Conservation (phyloP, 1,140 invertebrate species). For the Lordiphosa clarofinis region DNA sequence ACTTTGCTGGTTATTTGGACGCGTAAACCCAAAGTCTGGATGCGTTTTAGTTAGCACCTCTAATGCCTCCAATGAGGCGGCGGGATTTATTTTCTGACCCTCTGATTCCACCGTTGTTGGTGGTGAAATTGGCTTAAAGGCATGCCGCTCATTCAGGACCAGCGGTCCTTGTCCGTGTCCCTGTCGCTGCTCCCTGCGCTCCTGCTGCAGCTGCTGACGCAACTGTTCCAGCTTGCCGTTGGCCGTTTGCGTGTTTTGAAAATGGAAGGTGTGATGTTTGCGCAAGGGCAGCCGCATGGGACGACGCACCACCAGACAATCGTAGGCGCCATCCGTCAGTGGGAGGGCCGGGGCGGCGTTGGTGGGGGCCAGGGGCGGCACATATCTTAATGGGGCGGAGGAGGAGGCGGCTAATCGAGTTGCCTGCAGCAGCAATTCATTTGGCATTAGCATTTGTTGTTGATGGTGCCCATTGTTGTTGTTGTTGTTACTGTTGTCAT, state of each 20-base stretch:
- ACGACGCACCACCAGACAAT: slow-evolving; percentile 47
- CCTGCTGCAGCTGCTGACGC: slow-evolving; percentile 47
- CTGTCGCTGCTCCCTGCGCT: slow-evolving; percentile 34
- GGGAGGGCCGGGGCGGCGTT: slow-evolving; percentile 74
- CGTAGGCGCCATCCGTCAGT: slow-evolving; percentile 60
- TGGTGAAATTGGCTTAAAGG: slow-evolving; percentile 75
- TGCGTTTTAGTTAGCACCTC: slow-evolving; percentile 66
- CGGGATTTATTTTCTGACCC: slow-evolving; percentile 52
- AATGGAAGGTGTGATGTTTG: slow-evolving; percentile 86
- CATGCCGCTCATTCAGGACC: slow-evolving; percentile 56
- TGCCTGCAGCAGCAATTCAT: slow-evolving; percentile 42
- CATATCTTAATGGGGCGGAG: slow-evolving; percentile 44
- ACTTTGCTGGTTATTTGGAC: slow-evolving; percentile 25
- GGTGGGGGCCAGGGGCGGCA: slow-evolving; percentile 66
- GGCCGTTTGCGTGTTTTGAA: slow-evolving; percentile 82
- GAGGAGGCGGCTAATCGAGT: slow-evolving; percentile 28
- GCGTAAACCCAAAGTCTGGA: slow-evolving; percentile 57
- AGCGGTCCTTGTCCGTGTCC: slow-evolving; percentile 36
- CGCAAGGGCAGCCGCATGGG: slow-evolving; percentile 82
- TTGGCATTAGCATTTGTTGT: slow-evolving; percentile 68
- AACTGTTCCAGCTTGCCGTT: slow-evolving; percentile 63
- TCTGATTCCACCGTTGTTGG: slow-evolving; percentile 20
- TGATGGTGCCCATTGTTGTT: slow-evolving; percentile 44
- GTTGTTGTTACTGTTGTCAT: slow-evolving; percentile 17
- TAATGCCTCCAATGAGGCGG: slow-evolving; percentile 65